Percentiles rank a stretch among this genome's conserved stretches.
phyloP scores from a whole-genome alignment of 2,113 vertebrate species.

The Ptilonorhynchus violaceus region DNA sequence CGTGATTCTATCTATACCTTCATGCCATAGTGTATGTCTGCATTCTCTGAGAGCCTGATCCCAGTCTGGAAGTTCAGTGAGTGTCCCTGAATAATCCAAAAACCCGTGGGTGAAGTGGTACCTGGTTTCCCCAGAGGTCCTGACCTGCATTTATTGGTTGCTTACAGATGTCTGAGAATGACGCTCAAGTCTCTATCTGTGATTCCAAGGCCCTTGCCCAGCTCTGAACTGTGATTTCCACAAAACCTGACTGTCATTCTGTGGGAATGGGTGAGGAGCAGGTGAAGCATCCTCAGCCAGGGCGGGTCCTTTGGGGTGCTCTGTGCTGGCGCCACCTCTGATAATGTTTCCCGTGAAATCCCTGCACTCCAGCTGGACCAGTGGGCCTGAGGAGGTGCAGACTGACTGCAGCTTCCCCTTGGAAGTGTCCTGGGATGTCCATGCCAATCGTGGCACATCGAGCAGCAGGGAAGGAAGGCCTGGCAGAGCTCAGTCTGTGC shows the following conservation, averaged over 20 bases:
- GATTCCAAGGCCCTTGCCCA: not conserved
- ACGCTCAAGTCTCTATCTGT: not conserved
- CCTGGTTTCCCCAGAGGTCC: not conserved
- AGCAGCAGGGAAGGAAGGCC: not conserved
- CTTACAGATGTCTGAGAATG: not conserved
- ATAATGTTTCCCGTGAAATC: not conserved
- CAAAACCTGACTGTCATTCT: not conserved
- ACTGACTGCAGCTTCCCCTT: not conserved
- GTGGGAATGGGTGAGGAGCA: not conserved
- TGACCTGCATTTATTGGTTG: not conserved
- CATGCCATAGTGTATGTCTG: not conserved
- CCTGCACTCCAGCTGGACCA: not conserved
- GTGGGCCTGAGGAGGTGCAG: not conserved
- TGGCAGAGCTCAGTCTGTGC: not conserved
- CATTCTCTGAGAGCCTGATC: not conserved
- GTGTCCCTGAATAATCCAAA: not conserved
- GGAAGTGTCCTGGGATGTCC: not conserved
- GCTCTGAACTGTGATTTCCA: not conserved
- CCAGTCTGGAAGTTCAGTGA: not conserved
- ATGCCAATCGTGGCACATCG: not conserved
- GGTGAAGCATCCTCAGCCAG: not conserved
- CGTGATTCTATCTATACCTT: not conserved
- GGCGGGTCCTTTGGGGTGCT: not conserved
- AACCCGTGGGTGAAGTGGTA: rapidly evolving
- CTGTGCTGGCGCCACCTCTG: not conserved